phyloP scores from a whole-genome alignment of 2,888 invertebrate species.

The Ormyrus nitidulus region DNA sequence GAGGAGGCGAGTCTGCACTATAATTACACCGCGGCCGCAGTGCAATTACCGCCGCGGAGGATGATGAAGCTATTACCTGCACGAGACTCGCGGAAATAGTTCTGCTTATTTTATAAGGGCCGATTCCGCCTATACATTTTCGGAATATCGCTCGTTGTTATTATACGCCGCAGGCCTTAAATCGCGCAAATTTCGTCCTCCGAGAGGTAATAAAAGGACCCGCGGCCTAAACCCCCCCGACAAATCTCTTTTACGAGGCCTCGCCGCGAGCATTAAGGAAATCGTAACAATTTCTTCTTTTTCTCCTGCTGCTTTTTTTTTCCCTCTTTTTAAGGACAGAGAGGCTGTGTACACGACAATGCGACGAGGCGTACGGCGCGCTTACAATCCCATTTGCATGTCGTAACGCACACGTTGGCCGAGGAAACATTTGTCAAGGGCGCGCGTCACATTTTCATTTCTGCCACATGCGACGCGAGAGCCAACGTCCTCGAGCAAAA shows the following conservation, averaged over 20 bases:
- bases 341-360: constrained; percentile 19
- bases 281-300: constrained; percentile 43
- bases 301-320: background rate
- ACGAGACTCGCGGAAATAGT: constrained; percentile 40
- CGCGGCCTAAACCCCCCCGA: background rate
- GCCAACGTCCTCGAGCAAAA: background rate
- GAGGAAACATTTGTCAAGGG: constrained; percentile 44
- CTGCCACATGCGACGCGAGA: background rate
- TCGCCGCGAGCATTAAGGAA: constrained; percentile 29
- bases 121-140: background rate
- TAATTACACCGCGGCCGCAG: constrained; percentile 48
- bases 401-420: constrained; percentile 35
- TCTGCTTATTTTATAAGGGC: constrained; percentile 42
- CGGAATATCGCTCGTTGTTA: background rate
- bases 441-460: constrained; percentile 41
- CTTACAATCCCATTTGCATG: constrained; percentile 45
- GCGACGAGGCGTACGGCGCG: constrained; percentile 20
- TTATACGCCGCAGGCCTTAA: background rate
- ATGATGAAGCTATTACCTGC: constrained; percentile 55
- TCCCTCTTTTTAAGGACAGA: background rate
- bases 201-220: constrained; percentile 15
- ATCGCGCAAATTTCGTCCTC: constrained; percentile 13
- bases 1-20: constrained; percentile 28
- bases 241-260: constrained; percentile 37
- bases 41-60: constrained; percentile 40